These are phyloP conservation scores for Drosophila pseudoananassae DNA, from an alignment of 1,140 invertebrate genomes.

Conservation along the genomic window DNA sequence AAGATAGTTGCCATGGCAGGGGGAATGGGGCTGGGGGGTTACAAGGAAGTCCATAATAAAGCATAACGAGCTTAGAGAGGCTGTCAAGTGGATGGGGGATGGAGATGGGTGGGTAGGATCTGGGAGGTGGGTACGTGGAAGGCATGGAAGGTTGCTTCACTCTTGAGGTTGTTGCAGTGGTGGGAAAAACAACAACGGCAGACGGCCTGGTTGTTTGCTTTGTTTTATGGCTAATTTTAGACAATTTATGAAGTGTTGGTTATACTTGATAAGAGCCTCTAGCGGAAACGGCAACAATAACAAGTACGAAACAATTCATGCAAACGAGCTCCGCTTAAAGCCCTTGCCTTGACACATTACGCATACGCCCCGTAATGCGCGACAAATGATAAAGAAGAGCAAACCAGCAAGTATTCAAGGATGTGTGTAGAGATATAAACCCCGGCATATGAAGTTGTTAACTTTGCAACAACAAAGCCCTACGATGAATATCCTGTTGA, in stretches of 20 bases:
- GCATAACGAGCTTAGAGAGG: constrained; percentile 39
- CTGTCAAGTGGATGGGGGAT: constrained; percentile 2
- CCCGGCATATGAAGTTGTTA: constrained; percentile 73
- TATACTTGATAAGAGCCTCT: constrained; percentile 69
- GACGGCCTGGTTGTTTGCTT: constrained; percentile 36
- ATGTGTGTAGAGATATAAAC: constrained; percentile 33
- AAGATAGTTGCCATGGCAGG: constrained; percentile 43
- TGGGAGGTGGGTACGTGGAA: background rate
- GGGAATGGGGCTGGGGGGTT: background rate
- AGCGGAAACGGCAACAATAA: constrained; percentile 48
- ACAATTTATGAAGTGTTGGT: constrained; percentile 82
- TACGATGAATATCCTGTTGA: constrained; percentile 14
- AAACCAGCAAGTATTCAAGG: constrained; percentile 11
- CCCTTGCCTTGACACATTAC: constrained; percentile 55
- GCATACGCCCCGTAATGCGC: constrained; percentile 66
- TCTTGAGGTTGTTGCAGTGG: constrained; percentile 37
- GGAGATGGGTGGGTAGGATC: background rate
- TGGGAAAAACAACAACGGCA: constrained; percentile 18
- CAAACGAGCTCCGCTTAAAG: constrained; percentile 69
- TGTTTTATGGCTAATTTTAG: constrained; percentile 80
- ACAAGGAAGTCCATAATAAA: constrained; percentile 40
- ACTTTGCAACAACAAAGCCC: constrained; percentile 36
- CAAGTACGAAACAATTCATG: constrained; percentile 63
- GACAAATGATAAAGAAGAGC: constrained; percentile 56
- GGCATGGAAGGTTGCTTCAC: constrained; percentile 27